Percentiles rank a stretch among this genome's conserved stretches.
These are phyloP conservation scores for Lepidurus apus DNA, from an alignment of 1,140 invertebrate genomes.

Conservation along the genomic window DNA sequence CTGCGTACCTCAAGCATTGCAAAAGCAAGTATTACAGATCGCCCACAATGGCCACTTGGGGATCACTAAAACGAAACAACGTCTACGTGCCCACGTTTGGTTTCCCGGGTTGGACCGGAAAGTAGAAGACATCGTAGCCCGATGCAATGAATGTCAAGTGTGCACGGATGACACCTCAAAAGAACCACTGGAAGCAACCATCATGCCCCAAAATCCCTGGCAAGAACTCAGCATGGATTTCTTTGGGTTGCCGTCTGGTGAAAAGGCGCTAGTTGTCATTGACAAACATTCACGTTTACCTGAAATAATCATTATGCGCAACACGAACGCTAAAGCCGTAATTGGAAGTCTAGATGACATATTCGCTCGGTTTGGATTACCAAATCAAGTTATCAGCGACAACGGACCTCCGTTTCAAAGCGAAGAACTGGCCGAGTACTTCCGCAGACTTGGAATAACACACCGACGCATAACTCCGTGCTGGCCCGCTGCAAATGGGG, in stretches of 20 bases:
- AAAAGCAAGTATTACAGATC: slow-evolving; percentile 35
- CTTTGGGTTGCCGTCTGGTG: slow-evolving; percentile 2
- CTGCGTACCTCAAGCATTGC: slow-evolving; percentile 37
- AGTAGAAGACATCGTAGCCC: slow-evolving; percentile 38
- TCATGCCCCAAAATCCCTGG: slow-evolving; percentile 31
- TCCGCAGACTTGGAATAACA: slow-evolving; percentile 43
- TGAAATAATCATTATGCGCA: slow-evolving; percentile 10
- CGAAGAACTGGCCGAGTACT: slow-evolving; percentile 36
- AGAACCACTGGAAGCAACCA: slow-evolving; percentile 23
- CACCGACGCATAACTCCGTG: slow-evolving; percentile 37
- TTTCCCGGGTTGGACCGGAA: slow-evolving; percentile 40
- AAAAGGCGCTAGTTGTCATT: slow-evolving; percentile 29
- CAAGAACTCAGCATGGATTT: slow-evolving; percentile 30
- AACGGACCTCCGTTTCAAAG: slow-evolving; percentile 39
- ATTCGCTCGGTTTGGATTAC: slow-evolving; percentile 37
- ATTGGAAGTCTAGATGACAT: slow-evolving; percentile 28
- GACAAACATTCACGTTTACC: slow-evolving; percentile 33
- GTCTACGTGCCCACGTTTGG: slow-evolving; percentile 41
- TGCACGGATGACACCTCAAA: slow-evolving; percentile 14
- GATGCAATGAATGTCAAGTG: slow-evolving; percentile 39
- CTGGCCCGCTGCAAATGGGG: slow-evolving; percentile 33
- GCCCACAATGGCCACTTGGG: slow-evolving; percentile 36
- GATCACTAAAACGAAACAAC: slow-evolving; percentile 39
- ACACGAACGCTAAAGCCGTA: slow-evolving; percentile 25
- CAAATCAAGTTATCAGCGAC: slow-evolving; percentile 37